phyloP scores from a whole-genome alignment of 2,797 vertebrate species.

The Thalassophryne amazonica region DNA sequence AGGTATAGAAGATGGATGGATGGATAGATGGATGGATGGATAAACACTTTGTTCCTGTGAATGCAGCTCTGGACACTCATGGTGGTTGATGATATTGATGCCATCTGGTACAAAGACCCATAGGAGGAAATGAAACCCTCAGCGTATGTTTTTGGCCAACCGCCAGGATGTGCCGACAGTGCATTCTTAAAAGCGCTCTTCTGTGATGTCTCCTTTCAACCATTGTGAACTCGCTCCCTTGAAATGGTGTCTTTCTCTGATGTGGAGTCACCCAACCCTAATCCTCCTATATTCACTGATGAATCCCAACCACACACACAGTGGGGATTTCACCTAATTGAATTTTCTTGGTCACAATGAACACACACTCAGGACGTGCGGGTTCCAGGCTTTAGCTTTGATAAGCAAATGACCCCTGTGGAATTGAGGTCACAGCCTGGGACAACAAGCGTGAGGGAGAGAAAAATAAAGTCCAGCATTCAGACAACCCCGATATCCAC shows the following conservation, averaged over 20 bases:
- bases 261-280: conserved; percentile 69
- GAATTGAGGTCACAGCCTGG: conserved; percentile 88
- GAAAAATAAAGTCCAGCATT: conserved; percentile 79
- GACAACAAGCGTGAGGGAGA: conserved; percentile 81
- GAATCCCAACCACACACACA: conserved; percentile 62
- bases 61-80: conserved; percentile 27
- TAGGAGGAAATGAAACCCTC: conserved; percentile 60
- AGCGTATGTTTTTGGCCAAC: conserved; percentile 52
- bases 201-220: conserved; percentile 58
- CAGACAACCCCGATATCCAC: conserved; percentile 71
- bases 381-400: conserved; percentile 82
- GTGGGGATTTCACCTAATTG: conserved; percentile 80
- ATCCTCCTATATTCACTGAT: conserved; percentile 74
- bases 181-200: conserved; percentile 58
- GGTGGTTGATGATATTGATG: conserved; percentile 52
- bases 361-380: conserved; percentile 76
- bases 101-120: conserved; percentile 51
- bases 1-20: conserved; percentile 21
- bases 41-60: conserved; percentile 40
- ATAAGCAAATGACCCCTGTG: conserved; percentile 89
- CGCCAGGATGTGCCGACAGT: conserved; percentile 37
- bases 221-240: conserved; percentile 65
- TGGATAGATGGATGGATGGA: conserved; percentile 33
- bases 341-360: conserved; percentile 87
- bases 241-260: conserved; percentile 54